phyloP scores from a whole-genome alignment of 1,140 invertebrate species.

The Cephus cinctus region DNA sequence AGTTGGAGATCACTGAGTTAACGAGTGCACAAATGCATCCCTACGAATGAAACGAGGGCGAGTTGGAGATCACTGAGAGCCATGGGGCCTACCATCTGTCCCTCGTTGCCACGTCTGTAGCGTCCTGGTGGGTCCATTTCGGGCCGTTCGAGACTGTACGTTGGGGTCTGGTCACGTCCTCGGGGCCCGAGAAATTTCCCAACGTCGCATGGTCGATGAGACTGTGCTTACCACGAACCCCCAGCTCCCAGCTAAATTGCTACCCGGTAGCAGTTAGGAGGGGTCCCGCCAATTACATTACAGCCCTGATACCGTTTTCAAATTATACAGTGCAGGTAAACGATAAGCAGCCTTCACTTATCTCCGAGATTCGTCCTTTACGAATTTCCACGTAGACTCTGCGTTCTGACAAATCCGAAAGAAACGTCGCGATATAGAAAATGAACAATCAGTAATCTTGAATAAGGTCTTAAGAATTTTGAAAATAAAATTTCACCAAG shows the following conservation, averaged over 20 bases:
- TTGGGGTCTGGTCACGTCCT: slow-evolving; percentile 3
- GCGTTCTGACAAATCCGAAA: too few species aligned
- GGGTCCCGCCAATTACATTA: neutral
- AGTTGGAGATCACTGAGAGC: slow-evolving; percentile 5
- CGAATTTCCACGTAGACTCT: too few species aligned
- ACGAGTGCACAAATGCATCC: neutral
- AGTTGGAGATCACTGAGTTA: slow-evolving; percentile 5
- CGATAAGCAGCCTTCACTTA: too few species aligned
- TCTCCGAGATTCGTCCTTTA: too few species aligned
- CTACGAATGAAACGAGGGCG: neutral
- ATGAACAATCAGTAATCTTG: too few species aligned
- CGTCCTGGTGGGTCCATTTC: slow-evolving; percentile 12
- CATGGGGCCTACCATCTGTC: slow-evolving; percentile 19
- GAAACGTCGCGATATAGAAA: too few species aligned
- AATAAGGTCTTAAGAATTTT: too few species aligned
- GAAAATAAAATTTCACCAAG: too few species aligned
- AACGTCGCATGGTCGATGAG: slow-evolving; percentile 13
- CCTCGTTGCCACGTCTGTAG: slow-evolving; percentile 23
- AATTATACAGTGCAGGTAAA: too few species aligned
- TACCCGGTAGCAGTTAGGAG: slow-evolving; percentile 5
- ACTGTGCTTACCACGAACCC: neutral
- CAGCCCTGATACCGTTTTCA: too few species aligned
- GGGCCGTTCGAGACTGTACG: neutral
- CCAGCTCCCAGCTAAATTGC: neutral
- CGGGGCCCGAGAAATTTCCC: slow-evolving; percentile 8